phyloP scores from a whole-genome alignment of 2,888 invertebrate species.

The Hydrotaea diabolus region DNA sequence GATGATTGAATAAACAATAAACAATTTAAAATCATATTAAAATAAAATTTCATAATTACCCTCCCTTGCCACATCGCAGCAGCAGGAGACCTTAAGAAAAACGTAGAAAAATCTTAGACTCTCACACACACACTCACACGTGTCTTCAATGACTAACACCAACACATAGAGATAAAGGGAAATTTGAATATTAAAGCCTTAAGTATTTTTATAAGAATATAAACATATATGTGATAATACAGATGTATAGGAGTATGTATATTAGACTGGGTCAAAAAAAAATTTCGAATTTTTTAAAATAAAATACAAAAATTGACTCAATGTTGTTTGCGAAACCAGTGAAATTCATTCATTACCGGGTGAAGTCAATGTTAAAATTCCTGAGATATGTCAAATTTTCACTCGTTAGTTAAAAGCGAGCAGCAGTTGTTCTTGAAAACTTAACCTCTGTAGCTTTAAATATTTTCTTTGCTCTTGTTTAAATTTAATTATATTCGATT shows the following conservation, averaged over 20 bases:
- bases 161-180: not conserved
- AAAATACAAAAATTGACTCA: no score
- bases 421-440: no score
- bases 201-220: not conserved
- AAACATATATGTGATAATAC: not conserved
- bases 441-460: no score
- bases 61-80: not conserved
- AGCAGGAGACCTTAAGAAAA: not conserved
- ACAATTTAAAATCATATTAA: conserved; percentile 61
- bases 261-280: conserved; percentile 17
- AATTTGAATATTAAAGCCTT: conserved; percentile 38
- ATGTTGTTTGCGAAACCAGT: no score
- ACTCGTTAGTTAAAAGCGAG: no score
- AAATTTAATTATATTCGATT: no score
- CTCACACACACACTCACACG: not conserved
- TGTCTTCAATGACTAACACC: not conserved
- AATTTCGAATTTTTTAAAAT: no score
- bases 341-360: no score
- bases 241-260: not conserved
- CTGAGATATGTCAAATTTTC: no score
- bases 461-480: no score
- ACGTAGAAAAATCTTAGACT: not conserved
- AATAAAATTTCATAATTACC: conserved; percentile 59
- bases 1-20: conserved; percentile 64
- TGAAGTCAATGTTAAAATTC: no score